Evolutionary conservation across 2,888 invertebrate genomes (phyloP).

Genomic region (Machimus atricapillus): DNA sequence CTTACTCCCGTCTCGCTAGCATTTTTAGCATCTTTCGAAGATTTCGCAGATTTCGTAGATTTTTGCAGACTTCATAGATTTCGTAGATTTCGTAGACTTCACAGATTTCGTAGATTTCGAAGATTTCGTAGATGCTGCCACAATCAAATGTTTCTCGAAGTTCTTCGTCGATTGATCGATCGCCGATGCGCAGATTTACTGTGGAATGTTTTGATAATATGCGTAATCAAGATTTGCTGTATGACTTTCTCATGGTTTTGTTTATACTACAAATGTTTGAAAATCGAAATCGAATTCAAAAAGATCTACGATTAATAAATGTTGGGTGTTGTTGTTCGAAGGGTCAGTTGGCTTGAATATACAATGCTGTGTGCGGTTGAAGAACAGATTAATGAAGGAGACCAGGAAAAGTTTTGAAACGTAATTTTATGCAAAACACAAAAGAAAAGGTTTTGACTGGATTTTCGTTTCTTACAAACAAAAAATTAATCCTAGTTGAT

Average conservation of each 20-base stretch:
- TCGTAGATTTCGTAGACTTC: not conserved
- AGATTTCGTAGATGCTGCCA: not conserved
- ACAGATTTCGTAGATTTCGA: not conserved
- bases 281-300: not conserved
- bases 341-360: not conserved
- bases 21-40: not conserved
- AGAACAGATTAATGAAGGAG: not conserved
- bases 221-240: conserved; percentile 18
- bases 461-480: not conserved
- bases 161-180: not conserved
- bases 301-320: not conserved
- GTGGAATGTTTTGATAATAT: conserved; percentile 35
- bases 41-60: not conserved
- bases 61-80: not conserved
- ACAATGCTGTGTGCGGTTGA: not conserved
- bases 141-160: not conserved
- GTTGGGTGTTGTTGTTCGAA: not conserved
- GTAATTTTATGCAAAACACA: not conserved
- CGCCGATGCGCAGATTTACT: conserved; percentile 18
- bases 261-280: not conserved
- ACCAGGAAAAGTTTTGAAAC: not conserved
- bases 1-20: not conserved
- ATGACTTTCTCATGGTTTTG: not conserved
- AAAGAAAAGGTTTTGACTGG: not conserved
- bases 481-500: no score